Evolutionary conservation across 2,797 vertebrate species (phyloP), one percentile per base, ranked within the genome.

Genomic region (Megalops cyprinoides): DNA sequence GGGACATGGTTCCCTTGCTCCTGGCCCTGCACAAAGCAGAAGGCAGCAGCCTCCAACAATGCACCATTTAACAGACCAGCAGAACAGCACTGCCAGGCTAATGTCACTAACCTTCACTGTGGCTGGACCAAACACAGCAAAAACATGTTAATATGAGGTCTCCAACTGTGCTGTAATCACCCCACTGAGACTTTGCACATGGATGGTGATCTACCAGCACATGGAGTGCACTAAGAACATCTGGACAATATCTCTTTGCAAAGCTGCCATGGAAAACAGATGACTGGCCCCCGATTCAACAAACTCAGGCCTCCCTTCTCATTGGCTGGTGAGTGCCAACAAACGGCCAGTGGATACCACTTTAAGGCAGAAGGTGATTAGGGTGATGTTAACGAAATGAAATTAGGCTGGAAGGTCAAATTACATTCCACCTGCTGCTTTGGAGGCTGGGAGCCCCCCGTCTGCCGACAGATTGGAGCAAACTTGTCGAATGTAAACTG

Each of bases 311-410:
- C 28, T 14, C 79, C 31, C 56, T 39, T 60, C 25, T 53, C 10
- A 71, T 39, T 74, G 51, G 78, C 25, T 60, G 62, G 51, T 28
- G n/a, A 12, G 75, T 23, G 23, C 58, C 25, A 81, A 62, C 62
- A 82, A 78, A 82, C 58, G 39, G 76, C 48, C 80, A 75, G 48
- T 74, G 76, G 49, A 71, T 56, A 46, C 39, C 44, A 71, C 51
- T 73, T 56, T 10, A n/a, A 51, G 67, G 62, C 75, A 60, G 55
- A 34, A 49, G 76, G 76, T n/a, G 49, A 82, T 82, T 73, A 78
- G 62, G 42, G 58, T 49, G 65, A 60, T 34, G 20, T 31, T 78
- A 73, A 78, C 78, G 78, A 78, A 77, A 60, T 56, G 25, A 65
- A 77, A n/a, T n/a, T n/a, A 62, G 76, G 39, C 18, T 56, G 62